These are phyloP conservation scores for Anthonomus grandis DNA, from an alignment of 1,140 invertebrate species.

Conservation along the genomic window DNA sequence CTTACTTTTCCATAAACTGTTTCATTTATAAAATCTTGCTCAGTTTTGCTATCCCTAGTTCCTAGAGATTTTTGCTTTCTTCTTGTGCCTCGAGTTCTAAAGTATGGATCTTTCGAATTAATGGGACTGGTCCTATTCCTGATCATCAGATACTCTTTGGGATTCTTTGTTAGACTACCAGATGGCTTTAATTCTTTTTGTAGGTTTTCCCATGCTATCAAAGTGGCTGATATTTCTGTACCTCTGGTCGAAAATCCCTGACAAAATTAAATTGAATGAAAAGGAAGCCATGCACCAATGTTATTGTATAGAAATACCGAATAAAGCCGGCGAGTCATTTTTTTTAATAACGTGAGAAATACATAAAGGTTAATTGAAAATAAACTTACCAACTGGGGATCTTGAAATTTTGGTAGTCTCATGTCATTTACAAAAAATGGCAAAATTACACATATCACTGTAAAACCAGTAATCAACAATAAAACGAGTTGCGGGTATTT, in stretches of 20 bases:
- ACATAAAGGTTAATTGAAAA: conserved; percentile 7
- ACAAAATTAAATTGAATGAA: conserved; percentile 3
- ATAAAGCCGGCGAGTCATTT: neutral
- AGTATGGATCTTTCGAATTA: conserved; percentile 12
- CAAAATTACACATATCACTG: conserved; percentile 39
- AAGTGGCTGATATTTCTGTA: conserved; percentile 70
- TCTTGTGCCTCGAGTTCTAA: conserved; percentile 33
- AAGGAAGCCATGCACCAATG: conserved; percentile 5
- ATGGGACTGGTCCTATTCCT: conserved; percentile 43
- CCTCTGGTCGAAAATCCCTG: conserved; percentile 86
- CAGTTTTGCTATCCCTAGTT: no score
- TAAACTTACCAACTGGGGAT: conserved; percentile 45
- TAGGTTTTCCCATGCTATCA: conserved; percentile 82
- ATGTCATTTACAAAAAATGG: conserved; percentile 39
- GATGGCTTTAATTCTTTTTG: conserved; percentile 67
- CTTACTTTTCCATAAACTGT: conserved; percentile 36
- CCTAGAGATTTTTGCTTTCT: conserved; percentile 47
- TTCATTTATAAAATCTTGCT: conserved; percentile 39
- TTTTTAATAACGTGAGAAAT: neutral
- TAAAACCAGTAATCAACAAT: conserved; percentile 37
- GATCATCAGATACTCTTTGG: conserved; percentile 55
- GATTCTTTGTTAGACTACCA: conserved; percentile 69
- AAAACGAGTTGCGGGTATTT: conserved; percentile 43
- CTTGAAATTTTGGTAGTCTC: conserved; percentile 41
- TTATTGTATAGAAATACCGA: neutral